Evolutionary conservation across 2,797 vertebrate species (phyloP).

Genomic region (Microhierax caerulescens): DNA sequence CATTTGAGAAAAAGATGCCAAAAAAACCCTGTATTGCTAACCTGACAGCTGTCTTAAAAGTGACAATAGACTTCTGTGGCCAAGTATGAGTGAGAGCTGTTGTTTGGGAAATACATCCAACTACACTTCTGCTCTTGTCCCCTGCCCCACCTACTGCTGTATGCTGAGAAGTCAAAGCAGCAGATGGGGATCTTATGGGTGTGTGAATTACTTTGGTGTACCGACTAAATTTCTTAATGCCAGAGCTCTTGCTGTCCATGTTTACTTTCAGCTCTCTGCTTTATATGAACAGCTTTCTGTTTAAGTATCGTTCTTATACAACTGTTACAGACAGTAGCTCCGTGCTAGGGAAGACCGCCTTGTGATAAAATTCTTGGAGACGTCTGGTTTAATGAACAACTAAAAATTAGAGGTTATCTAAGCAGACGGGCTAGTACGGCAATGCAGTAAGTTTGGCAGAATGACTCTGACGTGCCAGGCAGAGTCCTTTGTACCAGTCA

Average conservation of each 20-base stretch:
- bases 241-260: not conserved
- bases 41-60: not conserved
- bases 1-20: not conserved
- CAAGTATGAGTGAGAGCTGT: not conserved
- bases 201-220: not conserved
- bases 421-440: not conserved
- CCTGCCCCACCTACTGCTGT: not conserved
- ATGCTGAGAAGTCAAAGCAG: not conserved
- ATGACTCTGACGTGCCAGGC: not conserved
- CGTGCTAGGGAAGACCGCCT: not conserved
- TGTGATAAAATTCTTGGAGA: not conserved
- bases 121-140: not conserved
- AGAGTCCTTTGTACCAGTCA: not conserved
- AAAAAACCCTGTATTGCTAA: not conserved
- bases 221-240: not conserved
- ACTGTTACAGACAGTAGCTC: not conserved
- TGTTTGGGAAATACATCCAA: not conserved
- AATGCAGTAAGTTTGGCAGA: not conserved
- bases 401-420: not conserved
- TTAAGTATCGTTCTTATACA: not conserved
- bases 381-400: not conserved
- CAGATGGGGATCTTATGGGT: not conserved
- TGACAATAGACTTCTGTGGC: not conserved
- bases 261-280: not conserved
- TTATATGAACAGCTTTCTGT: not conserved